These are phyloP conservation scores for Callionymus lyra DNA, from an alignment of 2,113 vertebrate genomes.

Conservation along the genomic window DNA sequence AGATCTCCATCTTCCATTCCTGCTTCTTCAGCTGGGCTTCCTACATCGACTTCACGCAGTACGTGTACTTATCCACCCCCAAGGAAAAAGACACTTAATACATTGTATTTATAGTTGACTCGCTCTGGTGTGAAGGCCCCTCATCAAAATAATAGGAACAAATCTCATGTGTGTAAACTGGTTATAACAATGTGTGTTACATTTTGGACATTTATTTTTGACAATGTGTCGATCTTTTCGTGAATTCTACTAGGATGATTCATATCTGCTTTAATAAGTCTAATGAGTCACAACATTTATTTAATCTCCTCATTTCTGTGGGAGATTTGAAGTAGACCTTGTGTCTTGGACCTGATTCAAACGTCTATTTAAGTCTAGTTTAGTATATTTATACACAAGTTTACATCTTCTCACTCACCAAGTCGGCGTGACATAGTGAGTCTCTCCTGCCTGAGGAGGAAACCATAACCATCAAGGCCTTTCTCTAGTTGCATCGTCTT, in stretches of 20 bases:
- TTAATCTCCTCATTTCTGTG: not conserved
- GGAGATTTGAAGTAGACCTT: no score
- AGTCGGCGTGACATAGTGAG: slow-evolving; percentile 23
- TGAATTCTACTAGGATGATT: no score
- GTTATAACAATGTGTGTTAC: no score
- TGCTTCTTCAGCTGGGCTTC: slow-evolving; percentile 75
- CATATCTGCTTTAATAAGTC: not conserved
- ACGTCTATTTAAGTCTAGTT: no score
- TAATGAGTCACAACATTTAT: not conserved
- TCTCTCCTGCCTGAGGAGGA: slow-evolving; percentile 81
- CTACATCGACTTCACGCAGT: slow-evolving; percentile 78
- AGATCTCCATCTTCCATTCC: slow-evolving; percentile 85
- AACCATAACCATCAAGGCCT: slow-evolving; percentile 77
- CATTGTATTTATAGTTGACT: no score
- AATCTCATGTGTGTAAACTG: no score
- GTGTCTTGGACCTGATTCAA: no score
- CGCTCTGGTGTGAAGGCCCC: no score
- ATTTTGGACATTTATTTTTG: no score
- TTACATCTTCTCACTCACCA: slow-evolving; percentile 58
- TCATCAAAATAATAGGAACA: no score
- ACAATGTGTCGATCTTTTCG: no score
- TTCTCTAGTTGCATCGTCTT: slow-evolving; percentile 74
- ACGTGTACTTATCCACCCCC: slow-evolving; percentile 63
- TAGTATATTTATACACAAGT: not conserved
- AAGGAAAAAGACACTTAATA: no score